Base-by-base conservation (phyloP, 2,888 invertebrate species). In the Morpho achilles region DNA sequence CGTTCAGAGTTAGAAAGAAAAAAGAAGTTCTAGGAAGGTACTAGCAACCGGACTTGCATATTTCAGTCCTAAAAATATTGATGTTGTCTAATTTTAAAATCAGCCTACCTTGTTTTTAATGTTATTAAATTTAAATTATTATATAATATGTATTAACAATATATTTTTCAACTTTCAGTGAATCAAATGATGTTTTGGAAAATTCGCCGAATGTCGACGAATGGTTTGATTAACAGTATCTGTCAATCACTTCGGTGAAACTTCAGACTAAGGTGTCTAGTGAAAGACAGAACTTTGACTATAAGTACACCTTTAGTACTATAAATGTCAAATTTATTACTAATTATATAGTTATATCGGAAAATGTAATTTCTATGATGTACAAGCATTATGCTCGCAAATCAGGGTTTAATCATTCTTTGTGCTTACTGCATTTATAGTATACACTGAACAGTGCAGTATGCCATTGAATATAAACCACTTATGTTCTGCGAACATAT, bases 141-240 rank as follows among this genome's bases (percentile, higher is more conserved):
- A 22, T 42, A 16, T 16, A 40, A 16, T 16, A 40, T 41, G 22
- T 16, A 41, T 52, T 56, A 46, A 40, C 58, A 42, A 47, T 59
- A 41, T 42, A 50, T 52, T 64, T 63, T 65, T 72, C 74, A 81
- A 73, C 69, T 92, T 93, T 64, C 86, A 96, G 96, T 82, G 96
- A 96, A 84, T 95, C 96, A 8, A 96, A 96, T 79, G 96, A 96
- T 77, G 92, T 96, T 67, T 84, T 96, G 78, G 96, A 96, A 79
- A 96, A 96, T 61, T 96, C 96, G 0, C 96, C 96, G 0, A 95
- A 95, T 75, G 96, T 96, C 9, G 96, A 96, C 80, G 96, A 96
- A 79, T 94, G 95, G 91, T 92, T 96, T 67, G 91, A 91, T 79
- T 91, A 82, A 69, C 65, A 63, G 57, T 63, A 53, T 16, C 61